Evolutionary conservation across 2,113 vertebrate genomes (phyloP).

Genomic region (Dunckerocampus dactyliophorus): DNA sequence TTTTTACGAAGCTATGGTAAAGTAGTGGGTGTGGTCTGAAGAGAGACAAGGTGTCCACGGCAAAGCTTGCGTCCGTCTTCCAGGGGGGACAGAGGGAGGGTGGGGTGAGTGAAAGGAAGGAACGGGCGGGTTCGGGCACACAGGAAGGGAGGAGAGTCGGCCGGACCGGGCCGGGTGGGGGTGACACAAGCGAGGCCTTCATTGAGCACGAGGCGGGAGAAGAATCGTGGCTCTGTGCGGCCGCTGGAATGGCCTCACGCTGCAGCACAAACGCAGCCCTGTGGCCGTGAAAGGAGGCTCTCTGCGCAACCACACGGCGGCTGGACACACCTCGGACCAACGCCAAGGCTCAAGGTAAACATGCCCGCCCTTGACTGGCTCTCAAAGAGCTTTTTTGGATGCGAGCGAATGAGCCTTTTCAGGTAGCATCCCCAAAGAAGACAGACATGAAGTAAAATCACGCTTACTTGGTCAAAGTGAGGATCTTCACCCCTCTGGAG

Average conservation of each 20-base stretch:
- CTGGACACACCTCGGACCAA: slow-evolving; percentile 65
- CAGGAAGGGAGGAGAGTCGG: slow-evolving; percentile 13
- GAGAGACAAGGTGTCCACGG: slow-evolving; percentile 33
- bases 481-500: slow-evolving; percentile 94
- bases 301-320: slow-evolving; percentile 79
- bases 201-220: slow-evolving; percentile 78
- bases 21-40: neutral
- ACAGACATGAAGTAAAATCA: too few species aligned
- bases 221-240: slow-evolving; percentile 90
- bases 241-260: slow-evolving; percentile 72
- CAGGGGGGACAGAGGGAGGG: neutral
- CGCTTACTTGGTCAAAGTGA: slow-evolving; percentile 94
- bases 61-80: slow-evolving; percentile 24
- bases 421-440: neutral
- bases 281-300: slow-evolving; percentile 72
- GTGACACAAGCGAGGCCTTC: slow-evolving; percentile 79
- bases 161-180: slow-evolving; percentile 82
- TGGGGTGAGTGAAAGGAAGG: slow-evolving; percentile 74
- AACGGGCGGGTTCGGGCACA: slow-evolving; percentile 76
- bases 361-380: slow-evolving; percentile 60
- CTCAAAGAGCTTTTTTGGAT: slow-evolving; percentile 61
- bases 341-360: slow-evolving; percentile 68
- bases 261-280: slow-evolving; percentile 82
- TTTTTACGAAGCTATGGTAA: neutral
- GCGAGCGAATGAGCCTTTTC: slow-evolving; percentile 56